Evolutionary conservation across 2,888 invertebrate genomes (phyloP), one percentile per base, ranked within the genome.

Genomic region (Drosophila melanosoma): DNA sequence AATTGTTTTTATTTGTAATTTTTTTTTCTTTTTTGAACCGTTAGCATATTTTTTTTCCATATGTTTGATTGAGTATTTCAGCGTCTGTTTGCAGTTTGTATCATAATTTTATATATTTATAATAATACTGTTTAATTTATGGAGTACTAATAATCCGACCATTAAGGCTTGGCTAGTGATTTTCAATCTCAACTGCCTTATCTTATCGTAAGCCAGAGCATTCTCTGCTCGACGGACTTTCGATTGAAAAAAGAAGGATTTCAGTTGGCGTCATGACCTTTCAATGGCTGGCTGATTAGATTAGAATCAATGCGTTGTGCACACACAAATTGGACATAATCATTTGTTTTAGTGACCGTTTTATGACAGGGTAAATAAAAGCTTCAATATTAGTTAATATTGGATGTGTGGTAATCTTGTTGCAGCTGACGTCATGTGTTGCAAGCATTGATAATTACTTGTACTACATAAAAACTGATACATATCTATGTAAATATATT

Each of bases 371-470:
- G 23, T 40, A 56, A 52, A 66, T 45, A 71, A 61, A 67, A 33
- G 15, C 57, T 23, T 45, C 40, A 67, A 56, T 15, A 26, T 8
- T 15, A 23, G 20, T 62, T 48, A 56, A 63, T 60, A 11, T 51
- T 42, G 57, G 52, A 26, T 33, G 38, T 23, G 53, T 35, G 54
- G 48, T 45, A 66, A 74, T 52, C 40, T 42, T 5, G 38, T 26
- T 26, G 11, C 51, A 11, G 29, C 26, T 72, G 73, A 77, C 62
- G 73, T 77, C 73, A 76, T 52, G 17, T 52, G 62, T 60, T 77
- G 76, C 65, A 76, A 66, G 12, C 42, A 26, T 33, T 40, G 33
- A 33, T 58, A 61, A 66, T 73, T 66, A 53, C 56, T n/a, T 53
- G 15, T 35, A 53, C 53, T 49, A 48, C 35, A 67, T 32, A 29